These are phyloP conservation scores for Agapostemon virescens DNA, from an alignment of 2,888 invertebrate species.

Conservation along the genomic window DNA sequence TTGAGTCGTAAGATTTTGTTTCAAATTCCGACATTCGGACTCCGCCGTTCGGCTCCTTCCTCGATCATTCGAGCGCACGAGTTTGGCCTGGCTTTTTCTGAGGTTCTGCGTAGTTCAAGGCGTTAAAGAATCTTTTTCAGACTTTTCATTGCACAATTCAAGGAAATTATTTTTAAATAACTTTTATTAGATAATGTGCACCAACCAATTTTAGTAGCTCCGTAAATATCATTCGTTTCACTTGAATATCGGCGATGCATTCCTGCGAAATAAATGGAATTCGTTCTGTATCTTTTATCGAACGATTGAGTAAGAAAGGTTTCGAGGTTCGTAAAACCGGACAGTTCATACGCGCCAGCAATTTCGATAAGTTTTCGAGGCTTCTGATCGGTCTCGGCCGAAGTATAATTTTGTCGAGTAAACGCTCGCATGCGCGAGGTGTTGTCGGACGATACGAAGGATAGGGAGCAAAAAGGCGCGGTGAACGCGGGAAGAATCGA, in stretches of 20 bases:
- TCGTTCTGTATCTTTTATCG: too few relatives aligned
- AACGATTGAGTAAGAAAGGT: background rate
- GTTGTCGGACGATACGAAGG: background rate
- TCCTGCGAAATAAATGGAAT: background rate
- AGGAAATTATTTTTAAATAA: background rate
- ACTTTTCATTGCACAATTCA: too few relatives aligned
- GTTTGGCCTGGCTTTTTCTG: too few relatives aligned
- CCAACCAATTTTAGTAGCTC: too few relatives aligned
- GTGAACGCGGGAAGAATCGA: constrained; percentile 51
- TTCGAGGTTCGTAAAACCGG: background rate
- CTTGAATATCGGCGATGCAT: background rate
- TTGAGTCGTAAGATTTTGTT: too few relatives aligned
- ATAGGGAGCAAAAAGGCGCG: constrained; percentile 22
- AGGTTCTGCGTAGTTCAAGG: too few relatives aligned
- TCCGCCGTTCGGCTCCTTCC: too few relatives aligned
- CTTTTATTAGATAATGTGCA: too few relatives aligned
- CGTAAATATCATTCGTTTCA: background rate
- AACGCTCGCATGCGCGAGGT: constrained; percentile 29
- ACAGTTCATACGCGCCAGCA: background rate
- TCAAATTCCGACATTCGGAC: too few relatives aligned
- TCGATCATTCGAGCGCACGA: too few relatives aligned
- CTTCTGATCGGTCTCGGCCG: background rate
- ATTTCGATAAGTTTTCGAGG: background rate
- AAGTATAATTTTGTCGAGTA: background rate
- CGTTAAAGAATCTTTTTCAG: too few relatives aligned